phyloP scores from a whole-genome alignment of 1,140 invertebrate species.

The Drosophila littoralis region DNA sequence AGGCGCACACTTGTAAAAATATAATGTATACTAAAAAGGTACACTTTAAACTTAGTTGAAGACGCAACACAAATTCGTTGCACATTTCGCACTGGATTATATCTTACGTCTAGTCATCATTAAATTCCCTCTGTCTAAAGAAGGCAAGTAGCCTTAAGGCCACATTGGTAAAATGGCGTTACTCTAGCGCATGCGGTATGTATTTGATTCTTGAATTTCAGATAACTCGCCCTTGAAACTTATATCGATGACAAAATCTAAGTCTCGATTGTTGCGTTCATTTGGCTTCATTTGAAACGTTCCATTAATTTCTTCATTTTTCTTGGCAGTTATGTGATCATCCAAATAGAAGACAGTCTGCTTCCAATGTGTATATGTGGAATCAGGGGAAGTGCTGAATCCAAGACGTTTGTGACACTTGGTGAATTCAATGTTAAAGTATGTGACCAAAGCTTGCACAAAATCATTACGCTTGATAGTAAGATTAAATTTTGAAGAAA shows the following conservation, averaged over 20 bases:
- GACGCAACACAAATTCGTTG: constrained; percentile 77
- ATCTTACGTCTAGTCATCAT: constrained; percentile 76
- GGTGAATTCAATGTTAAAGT: constrained; percentile 99
- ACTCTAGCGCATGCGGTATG: constrained; percentile 97
- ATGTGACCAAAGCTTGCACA: constrained; percentile 98
- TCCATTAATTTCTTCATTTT: constrained; percentile 96
- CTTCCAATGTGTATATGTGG: constrained; percentile 99
- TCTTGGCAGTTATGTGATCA: constrained; percentile 97
- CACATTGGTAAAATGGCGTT: constrained; percentile 35
- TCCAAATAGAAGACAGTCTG: constrained; percentile 99
- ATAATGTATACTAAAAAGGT: constrained; percentile 75
- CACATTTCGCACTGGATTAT: constrained; percentile 77
- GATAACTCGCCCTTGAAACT: constrained; percentile 98
- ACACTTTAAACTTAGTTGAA: constrained; percentile 77
- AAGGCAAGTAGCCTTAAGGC: constrained; percentile 37
- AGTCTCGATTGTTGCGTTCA: constrained; percentile 97
- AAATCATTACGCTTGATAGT: constrained; percentile 96
- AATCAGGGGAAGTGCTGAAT: constrained; percentile 99
- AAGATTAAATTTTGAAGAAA: constrained; percentile 95
- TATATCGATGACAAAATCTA: constrained; percentile 97
- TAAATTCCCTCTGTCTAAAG: constrained; percentile 36
- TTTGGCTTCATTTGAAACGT: constrained; percentile 97
- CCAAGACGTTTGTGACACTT: constrained; percentile 99
- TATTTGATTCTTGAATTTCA: constrained; percentile 94
- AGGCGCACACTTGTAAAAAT: constrained; percentile 73